These are phyloP conservation scores for Delphinapterus leucas DNA, from an alignment of 2,113 vertebrate species.

Conservation along the genomic window DNA sequence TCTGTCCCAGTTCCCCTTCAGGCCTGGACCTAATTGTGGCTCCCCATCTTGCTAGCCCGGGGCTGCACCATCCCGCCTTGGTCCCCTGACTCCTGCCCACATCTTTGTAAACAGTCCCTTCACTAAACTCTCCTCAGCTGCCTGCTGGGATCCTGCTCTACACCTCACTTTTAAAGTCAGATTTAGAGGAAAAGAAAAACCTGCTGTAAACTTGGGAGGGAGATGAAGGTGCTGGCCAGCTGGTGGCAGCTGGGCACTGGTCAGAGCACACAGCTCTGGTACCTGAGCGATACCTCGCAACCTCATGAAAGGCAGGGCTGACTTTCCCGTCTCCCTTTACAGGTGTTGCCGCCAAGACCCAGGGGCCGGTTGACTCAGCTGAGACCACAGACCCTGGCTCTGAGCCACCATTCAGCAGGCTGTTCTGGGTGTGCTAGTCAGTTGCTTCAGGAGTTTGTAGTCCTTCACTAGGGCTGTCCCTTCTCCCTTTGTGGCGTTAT, in stretches of 20 bases:
- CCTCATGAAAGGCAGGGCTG: no score
- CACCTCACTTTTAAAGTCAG: not conserved
- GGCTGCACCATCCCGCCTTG: rapidly evolving
- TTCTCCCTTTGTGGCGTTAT: not conserved
- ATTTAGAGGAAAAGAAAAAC: not conserved
- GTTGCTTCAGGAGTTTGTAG: no score
- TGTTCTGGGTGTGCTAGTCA: no score
- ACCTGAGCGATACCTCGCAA: not conserved
- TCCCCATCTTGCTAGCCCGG: not conserved
- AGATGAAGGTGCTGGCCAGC: not conserved
- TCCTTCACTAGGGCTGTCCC: not conserved
- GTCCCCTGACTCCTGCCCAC: not conserved
- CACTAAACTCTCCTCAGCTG: not conserved
- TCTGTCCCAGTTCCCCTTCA: not conserved
- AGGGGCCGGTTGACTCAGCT: not conserved
- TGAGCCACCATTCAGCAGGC: not conserved
- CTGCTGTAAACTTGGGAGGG: not conserved
- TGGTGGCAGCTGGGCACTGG: not conserved
- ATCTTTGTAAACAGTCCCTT: not conserved
- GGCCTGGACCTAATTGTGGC: no score
- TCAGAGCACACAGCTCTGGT: not conserved
- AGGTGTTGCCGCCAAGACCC: not conserved
- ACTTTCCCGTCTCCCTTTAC: not conserved
- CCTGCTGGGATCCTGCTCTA: not conserved
- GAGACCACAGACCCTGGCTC: not conserved